phyloP scores from a whole-genome alignment of 2,797 vertebrate species.

The Glossophaga mutica region DNA sequence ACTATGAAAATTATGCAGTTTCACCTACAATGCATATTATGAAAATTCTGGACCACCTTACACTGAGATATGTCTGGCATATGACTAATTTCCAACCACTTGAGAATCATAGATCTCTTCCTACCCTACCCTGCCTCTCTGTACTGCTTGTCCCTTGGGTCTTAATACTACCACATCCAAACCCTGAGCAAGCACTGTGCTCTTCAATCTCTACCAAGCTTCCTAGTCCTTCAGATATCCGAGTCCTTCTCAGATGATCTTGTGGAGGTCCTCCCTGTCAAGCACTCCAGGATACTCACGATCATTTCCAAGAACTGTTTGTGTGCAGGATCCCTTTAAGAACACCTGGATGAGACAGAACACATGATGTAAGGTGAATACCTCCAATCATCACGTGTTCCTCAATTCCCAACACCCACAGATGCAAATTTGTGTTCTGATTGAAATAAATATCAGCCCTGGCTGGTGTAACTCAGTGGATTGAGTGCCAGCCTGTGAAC shows the following conservation, averaged over 20 bases:
- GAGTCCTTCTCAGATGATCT: not conserved
- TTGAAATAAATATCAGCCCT: not conserved
- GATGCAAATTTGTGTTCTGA: not conserved
- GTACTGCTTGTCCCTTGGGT: not conserved
- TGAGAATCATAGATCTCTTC: not conserved
- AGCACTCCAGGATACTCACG: not conserved
- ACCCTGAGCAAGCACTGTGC: accelerated
- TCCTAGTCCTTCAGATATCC: not conserved
- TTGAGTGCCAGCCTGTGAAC: too few species aligned
- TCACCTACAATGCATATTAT: not conserved
- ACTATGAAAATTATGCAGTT: not conserved
- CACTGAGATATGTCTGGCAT: not conserved
- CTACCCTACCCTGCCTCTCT: not conserved
- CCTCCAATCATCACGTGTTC: not conserved
- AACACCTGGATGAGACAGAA: not conserved
- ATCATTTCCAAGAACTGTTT: not conserved
- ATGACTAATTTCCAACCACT: not conserved
- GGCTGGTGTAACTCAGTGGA: too few species aligned
- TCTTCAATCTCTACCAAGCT: not conserved
- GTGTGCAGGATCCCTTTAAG: not conserved
- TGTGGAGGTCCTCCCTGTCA: not conserved
- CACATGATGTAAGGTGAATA: not conserved
- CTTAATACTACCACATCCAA: not conserved
- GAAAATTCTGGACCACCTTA: not conserved
- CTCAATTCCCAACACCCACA: not conserved